phyloP scores from a whole-genome alignment of 2,113 vertebrate species.

The Suricata suricatta region DNA sequence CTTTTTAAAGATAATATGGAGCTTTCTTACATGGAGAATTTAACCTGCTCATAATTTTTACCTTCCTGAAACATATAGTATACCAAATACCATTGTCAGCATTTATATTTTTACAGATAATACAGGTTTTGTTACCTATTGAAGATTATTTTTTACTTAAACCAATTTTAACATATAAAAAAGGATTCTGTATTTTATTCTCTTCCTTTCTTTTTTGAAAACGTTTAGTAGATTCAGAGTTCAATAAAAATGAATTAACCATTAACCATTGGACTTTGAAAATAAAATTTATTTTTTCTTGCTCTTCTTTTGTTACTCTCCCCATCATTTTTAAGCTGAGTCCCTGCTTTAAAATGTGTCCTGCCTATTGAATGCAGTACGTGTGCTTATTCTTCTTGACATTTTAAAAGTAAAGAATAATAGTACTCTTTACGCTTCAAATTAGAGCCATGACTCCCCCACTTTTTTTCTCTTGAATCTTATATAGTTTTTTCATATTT shows the following conservation, averaged over 20 bases:
- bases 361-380: not conserved
- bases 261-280: not conserved
- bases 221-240: not conserved
- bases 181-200: not conserved
- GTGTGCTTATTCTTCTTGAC: not conserved
- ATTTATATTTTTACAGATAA: not conserved
- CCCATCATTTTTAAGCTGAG: not conserved
- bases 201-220: not conserved
- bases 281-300: not conserved
- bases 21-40: not conserved
- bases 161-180: not conserved
- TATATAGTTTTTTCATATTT: not conserved
- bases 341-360: not conserved
- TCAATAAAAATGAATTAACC: not conserved
- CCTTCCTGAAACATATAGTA: not conserved
- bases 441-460: not conserved
- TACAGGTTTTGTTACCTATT: not conserved
- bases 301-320: not conserved
- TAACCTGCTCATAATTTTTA: not conserved
- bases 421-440: not conserved
- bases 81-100: not conserved
- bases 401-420: not conserved
- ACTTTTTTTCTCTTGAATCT: not conserved
- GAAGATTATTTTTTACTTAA: constrained; percentile 7
- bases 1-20: not conserved